phyloP scores from a whole-genome alignment of 1,140 invertebrate species.

The Coptotermes formosanus region DNA sequence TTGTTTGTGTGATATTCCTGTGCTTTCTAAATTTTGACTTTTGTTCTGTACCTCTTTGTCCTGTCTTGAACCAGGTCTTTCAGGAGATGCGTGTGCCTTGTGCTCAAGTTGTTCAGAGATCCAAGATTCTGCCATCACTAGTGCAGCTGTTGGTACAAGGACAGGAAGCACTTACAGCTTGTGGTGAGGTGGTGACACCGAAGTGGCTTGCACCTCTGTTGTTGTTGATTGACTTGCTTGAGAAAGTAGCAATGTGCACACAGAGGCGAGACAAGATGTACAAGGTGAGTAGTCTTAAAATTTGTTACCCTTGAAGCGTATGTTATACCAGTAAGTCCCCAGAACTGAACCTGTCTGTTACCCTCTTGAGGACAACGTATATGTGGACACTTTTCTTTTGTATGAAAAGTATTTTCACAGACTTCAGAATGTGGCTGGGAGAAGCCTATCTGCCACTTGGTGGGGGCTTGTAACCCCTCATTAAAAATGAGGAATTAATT shows the following conservation, averaged over 20 bases:
- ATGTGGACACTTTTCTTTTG: too few species aligned
- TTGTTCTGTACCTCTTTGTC: conserved; percentile 13
- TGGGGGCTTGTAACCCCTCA: too few species aligned
- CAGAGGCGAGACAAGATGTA: conserved; percentile 70
- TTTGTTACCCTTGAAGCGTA: too few species aligned
- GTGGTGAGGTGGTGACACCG: conserved; percentile 49
- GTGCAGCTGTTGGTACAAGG: conserved; percentile 54
- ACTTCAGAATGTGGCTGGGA: too few species aligned
- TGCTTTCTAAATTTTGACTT: background rate
- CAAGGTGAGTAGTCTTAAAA: conserved; percentile 51
- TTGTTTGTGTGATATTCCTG: background rate
- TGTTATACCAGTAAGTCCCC: too few species aligned
- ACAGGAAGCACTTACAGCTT: conserved; percentile 46
- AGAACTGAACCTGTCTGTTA: too few species aligned
- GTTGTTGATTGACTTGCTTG: conserved; percentile 76
- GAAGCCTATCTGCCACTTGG: too few species aligned
- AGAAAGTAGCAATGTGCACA: conserved; percentile 73
- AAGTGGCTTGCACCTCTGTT: conserved; percentile 81
- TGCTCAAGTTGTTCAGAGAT: conserved; percentile 57
- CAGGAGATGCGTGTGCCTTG: conserved; percentile 70
- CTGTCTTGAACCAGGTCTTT: conserved; percentile 42
- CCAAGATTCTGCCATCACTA: conserved; percentile 56
- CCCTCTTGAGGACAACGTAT: too few species aligned
- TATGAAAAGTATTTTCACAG: too few species aligned
- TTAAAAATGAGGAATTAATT: too few species aligned